A percentile compares a stretch with the other conserved stretches of the same genome.
These are phyloP conservation scores for Machimus rusticus DNA, from an alignment of 2,888 invertebrate species.

Conservation along the genomic window DNA sequence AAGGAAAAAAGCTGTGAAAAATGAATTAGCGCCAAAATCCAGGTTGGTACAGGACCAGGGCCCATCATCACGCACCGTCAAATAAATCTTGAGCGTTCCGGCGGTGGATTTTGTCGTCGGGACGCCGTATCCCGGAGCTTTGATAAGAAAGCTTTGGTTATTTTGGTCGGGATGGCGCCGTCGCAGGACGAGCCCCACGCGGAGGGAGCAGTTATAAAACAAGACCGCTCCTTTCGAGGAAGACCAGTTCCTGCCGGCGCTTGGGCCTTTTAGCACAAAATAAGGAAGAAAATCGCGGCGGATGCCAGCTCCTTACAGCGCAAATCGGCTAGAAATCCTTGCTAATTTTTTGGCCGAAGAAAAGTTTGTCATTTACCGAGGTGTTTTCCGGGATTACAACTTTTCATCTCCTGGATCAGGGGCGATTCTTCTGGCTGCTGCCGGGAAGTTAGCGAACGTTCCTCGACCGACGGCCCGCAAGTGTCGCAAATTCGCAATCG, in stretches of 20 bases:
- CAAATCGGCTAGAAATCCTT: not conserved
- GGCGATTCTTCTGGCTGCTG: not conserved
- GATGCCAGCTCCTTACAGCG: not conserved
- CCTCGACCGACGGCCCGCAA: not conserved
- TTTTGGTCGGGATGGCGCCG: not conserved
- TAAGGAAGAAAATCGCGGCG: not conserved
- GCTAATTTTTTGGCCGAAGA: not conserved
- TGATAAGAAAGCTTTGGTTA: slow-evolving; percentile 30
- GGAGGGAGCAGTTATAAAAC: slow-evolving; percentile 17
- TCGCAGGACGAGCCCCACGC: not conserved
- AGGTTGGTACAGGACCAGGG: not conserved
- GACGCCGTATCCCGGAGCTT: not conserved
- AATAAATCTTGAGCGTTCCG: not conserved
- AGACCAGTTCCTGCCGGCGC: slow-evolving; percentile 32
- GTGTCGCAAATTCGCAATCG: not conserved
- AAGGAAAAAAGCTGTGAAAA: not conserved
- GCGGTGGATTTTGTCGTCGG: not conserved
- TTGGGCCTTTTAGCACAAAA: not conserved
- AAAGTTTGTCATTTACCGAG: not conserved
- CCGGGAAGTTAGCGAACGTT: not conserved
- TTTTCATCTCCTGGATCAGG: not conserved
- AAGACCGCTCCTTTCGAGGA: not conserved
- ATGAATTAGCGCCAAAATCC: slow-evolving; percentile 10
- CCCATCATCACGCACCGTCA: not conserved
- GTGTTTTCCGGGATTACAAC: slow-evolving; percentile 19